Conservation (phyloP, 2,888 invertebrate species). For the Spilosoma lubricipeda region DNA sequence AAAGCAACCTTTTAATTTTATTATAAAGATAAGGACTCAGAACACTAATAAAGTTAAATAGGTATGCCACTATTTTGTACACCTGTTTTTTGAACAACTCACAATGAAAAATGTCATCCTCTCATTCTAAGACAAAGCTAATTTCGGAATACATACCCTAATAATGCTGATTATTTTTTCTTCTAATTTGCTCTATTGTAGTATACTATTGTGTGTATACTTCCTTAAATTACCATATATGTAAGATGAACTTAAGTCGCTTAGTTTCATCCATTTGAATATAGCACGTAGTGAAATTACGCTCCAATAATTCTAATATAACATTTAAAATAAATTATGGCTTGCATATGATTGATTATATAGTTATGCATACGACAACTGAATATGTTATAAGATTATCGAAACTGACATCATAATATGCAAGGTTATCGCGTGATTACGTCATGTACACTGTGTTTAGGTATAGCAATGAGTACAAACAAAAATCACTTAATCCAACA, state of each 20-base stretch:
- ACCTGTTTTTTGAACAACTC: background rate
- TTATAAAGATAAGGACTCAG: background rate
- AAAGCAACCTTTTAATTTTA: background rate
- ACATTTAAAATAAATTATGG: background rate
- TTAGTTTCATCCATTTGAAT: too few relatives aligned
- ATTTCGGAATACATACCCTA: background rate
- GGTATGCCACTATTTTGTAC: background rate
- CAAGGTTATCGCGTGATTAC: background rate
- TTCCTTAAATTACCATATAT: background rate
- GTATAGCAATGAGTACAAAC: background rate
- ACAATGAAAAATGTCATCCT: background rate
- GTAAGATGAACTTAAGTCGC: too few relatives aligned
- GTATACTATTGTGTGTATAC: rapidly evolving
- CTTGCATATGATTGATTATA: background rate
- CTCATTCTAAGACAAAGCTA: background rate
- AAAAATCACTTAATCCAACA: background rate
- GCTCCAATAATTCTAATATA: background rate
- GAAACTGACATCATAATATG: background rate
- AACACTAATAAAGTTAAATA: too few relatives aligned
- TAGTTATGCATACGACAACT: background rate
- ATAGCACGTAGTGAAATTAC: background rate
- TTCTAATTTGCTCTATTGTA: background rate
- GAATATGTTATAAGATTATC: background rate
- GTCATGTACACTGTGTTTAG: background rate
- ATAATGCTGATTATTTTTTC: background rate